Percentiles rank a stretch among this genome's conserved stretches.
Conservation (phyloP, 1,140 invertebrate species). For the Nasonia longicornis region DNA sequence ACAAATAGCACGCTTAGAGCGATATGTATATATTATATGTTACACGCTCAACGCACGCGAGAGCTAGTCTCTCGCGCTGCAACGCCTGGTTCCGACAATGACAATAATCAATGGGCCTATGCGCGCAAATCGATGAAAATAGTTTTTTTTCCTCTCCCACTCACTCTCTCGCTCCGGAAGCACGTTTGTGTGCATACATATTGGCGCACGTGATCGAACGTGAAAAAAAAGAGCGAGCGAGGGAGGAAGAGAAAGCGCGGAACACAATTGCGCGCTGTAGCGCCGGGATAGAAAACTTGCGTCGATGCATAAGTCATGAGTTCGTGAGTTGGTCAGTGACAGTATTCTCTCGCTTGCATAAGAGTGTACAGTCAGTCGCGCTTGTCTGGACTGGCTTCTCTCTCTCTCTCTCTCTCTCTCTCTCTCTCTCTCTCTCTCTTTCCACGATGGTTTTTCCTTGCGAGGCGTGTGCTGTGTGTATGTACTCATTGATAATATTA, state of each 20-base stretch:
- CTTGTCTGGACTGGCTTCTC: background rate
- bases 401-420: background rate
- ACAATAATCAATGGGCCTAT: conserved; percentile 39
- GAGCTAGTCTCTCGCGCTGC: background rate
- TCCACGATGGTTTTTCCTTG: background rate
- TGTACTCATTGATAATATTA: background rate
- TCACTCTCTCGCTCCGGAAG: background rate
- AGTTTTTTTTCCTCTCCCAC: conserved; percentile 43
- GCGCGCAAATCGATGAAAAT: conserved; percentile 45
- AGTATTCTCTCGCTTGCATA: conserved; percentile 22
- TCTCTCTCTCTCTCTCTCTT: background rate
- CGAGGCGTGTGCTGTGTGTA: background rate
- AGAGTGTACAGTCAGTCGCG: conserved; percentile 5
- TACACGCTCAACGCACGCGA: too few relatives aligned
- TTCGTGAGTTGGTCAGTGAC: conserved; percentile 9
- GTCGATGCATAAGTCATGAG: conserved; percentile 18
- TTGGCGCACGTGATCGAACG: background rate
- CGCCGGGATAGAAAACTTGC: conserved; percentile 22
- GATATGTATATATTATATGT: background rate
- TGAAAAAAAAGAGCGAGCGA: background rate
- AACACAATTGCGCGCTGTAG: background rate
- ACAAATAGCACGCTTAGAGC: background rate
- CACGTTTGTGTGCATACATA: background rate
- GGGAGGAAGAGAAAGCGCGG: background rate
- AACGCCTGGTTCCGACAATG: conserved; percentile 46